phyloP scores from a whole-genome alignment of 1,140 invertebrate genomes.

The Bombus superbus region DNA sequence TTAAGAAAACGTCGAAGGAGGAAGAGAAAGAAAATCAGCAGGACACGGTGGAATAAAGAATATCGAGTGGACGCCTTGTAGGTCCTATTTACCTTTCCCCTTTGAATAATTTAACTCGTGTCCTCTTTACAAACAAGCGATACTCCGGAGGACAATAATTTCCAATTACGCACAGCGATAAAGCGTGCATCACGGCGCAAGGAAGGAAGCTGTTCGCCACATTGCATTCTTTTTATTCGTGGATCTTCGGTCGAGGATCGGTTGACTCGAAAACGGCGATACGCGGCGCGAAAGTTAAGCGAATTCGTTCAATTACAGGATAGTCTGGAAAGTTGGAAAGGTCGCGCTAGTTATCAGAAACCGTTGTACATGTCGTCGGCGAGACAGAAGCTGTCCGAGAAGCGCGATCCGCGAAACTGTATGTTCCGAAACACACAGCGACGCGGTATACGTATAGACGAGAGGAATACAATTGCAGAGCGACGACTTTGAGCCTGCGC shows the following conservation, averaged over 20 bases:
- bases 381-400: not conserved
- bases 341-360: constrained; percentile 31
- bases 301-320: constrained; percentile 23
- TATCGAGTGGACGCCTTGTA: too few relatives aligned
- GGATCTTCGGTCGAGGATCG: not conserved
- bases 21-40: not conserved
- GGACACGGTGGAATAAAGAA: not conserved
- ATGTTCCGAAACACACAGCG: too few relatives aligned
- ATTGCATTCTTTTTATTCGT: not conserved
- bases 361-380: constrained; percentile 22
- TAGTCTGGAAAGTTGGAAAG: constrained; percentile 33
- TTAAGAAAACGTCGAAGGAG: not conserved
- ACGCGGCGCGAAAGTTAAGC: not conserved
- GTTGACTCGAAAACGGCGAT: too few relatives aligned
- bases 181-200: not conserved
- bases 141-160: not conserved
- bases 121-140: not conserved
- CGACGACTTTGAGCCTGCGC: not conserved
- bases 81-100: not conserved
- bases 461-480: constrained; percentile 14
- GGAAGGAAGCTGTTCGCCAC: not conserved
- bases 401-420: not conserved
- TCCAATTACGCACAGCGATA: constrained; percentile 1
- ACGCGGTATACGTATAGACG: too few relatives aligned
- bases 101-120: constrained; percentile 31